Evolutionary conservation across 2,888 invertebrate species (phyloP).

Genomic region (Caenorhabditis japonica): DNA sequence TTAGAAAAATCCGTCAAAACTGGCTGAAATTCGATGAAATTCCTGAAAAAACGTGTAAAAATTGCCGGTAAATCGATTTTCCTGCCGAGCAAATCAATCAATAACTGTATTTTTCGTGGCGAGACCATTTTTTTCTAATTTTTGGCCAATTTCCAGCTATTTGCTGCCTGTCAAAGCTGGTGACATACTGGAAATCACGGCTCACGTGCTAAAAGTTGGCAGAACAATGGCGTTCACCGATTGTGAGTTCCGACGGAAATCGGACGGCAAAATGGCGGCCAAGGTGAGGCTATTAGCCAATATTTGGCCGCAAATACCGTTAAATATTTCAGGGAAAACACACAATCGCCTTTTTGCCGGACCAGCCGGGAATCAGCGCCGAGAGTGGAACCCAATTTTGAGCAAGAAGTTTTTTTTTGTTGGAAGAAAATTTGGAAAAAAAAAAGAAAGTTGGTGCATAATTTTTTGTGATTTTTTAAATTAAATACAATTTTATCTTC

Average conservation of each 20-base stretch:
- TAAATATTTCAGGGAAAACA: slow-evolving; percentile 55
- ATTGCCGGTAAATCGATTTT: no score
- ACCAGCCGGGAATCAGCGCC: slow-evolving; percentile 49
- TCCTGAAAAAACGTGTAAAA: no score
- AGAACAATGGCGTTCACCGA: slow-evolving; percentile 73
- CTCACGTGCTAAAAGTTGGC: slow-evolving; percentile 71
- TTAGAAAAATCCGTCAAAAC: no score
- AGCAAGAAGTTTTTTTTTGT: neutral
- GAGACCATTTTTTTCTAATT: no score
- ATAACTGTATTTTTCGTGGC: no score
- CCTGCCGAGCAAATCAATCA: no score
- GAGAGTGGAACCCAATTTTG: slow-evolving; percentile 50
- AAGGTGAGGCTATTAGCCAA: slow-evolving; percentile 49
- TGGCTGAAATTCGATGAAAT: no score
- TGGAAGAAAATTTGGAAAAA: slow-evolving; percentile 1
- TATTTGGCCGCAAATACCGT: neutral
- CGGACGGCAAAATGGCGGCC: slow-evolving; percentile 70
- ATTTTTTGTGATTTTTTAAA: slow-evolving; percentile 11
- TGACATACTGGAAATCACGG: slow-evolving; percentile 68
- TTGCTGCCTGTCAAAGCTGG: slow-evolving; percentile 73
- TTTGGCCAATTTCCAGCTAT: slow-evolving; percentile 74
- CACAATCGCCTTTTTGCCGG: slow-evolving; percentile 59
- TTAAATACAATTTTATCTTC: neutral
- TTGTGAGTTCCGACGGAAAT: slow-evolving; percentile 70
- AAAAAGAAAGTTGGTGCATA: no score